These are phyloP conservation scores for Castor canadensis DNA, from an alignment of 2,113 vertebrate species.

Conservation along the genomic window DNA sequence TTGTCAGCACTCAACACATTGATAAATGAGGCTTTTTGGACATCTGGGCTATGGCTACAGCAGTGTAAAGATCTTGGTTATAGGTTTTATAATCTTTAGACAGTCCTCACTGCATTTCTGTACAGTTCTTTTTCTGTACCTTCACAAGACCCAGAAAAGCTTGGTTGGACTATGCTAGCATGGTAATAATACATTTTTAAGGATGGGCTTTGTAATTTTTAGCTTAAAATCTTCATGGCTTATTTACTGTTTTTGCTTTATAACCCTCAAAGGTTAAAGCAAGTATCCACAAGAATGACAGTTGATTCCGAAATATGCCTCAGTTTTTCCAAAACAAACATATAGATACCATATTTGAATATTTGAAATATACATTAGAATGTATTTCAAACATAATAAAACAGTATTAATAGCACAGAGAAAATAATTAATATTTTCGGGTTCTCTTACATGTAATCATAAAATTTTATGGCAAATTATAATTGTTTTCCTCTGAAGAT, in stretches of 20 bases:
- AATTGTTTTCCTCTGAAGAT: slow-evolving; percentile 45
- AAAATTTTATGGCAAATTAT: slow-evolving; percentile 29
- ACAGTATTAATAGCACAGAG: not conserved
- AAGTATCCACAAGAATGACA: not conserved
- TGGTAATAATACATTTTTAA: slow-evolving; percentile 40
- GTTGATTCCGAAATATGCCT: slow-evolving; percentile 25
- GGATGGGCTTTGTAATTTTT: slow-evolving; percentile 25
- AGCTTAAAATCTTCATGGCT: slow-evolving; percentile 29
- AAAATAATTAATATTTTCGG: not conserved
- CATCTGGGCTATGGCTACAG: not conserved
- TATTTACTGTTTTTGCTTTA: slow-evolving; percentile 31
- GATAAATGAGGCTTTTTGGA: not conserved
- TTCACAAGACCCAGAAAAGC: not conserved
- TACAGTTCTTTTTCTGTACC: not conserved
- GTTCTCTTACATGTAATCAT: not conserved
- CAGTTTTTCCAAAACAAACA: not conserved
- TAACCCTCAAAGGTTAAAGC: slow-evolving; percentile 23
- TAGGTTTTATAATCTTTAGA: not conserved
- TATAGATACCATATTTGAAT: slow-evolving; percentile 12
- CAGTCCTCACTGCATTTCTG: not conserved
- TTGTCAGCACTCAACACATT: not conserved
- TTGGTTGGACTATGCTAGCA: not conserved
- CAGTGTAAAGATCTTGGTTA: not conserved
- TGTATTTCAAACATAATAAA: slow-evolving; percentile 20
- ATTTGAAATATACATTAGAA: not conserved